These are phyloP conservation scores for Hemistola chrysoprasaria DNA, from an alignment of 2,888 invertebrate genomes.

Conservation along the genomic window DNA sequence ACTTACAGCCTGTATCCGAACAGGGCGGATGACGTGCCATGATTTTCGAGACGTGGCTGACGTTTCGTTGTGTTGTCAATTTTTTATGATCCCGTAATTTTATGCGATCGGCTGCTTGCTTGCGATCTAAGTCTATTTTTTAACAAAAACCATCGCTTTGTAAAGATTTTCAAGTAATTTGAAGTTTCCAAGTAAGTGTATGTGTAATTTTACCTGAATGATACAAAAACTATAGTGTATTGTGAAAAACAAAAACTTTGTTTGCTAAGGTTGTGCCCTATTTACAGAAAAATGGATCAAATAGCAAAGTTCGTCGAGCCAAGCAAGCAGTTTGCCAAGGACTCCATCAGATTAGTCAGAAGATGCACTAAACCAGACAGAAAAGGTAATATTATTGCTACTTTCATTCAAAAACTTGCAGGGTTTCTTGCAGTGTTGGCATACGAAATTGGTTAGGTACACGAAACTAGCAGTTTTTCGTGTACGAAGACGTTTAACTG, in stretches of 20 bases:
- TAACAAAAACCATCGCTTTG: not conserved
- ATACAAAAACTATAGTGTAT: not conserved
- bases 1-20: slow-evolving; percentile 46
- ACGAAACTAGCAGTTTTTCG: no score
- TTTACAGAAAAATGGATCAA: slow-evolving; percentile 94
- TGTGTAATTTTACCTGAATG: not conserved
- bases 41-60: slow-evolving; percentile 76
- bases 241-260: not conserved
- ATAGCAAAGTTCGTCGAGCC: slow-evolving; percentile 97
- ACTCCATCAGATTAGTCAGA: slow-evolving; percentile 98
- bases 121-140: slow-evolving; percentile 14
- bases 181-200: slow-evolving; percentile 8
- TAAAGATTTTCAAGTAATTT: not conserved
- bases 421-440: slow-evolving; percentile 32
- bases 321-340: slow-evolving; percentile 98
- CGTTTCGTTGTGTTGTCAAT: slow-evolving; percentile 52
- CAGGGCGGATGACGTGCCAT: slow-evolving; percentile 63
- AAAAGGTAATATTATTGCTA: slow-evolving; percentile 85
- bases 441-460: no score
- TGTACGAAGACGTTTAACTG: no score
- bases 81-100: slow-evolving; percentile 33
- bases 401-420: slow-evolving; percentile 10
- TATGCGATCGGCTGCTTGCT: slow-evolving; percentile 25
- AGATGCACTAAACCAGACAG: slow-evolving; percentile 99
- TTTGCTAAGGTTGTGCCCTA: slow-evolving; percentile 15